Evolutionary conservation across 1,140 invertebrate species (phyloP), one percentile per base, ranked within the genome.

Genomic region (Archivesica marissinica): DNA sequence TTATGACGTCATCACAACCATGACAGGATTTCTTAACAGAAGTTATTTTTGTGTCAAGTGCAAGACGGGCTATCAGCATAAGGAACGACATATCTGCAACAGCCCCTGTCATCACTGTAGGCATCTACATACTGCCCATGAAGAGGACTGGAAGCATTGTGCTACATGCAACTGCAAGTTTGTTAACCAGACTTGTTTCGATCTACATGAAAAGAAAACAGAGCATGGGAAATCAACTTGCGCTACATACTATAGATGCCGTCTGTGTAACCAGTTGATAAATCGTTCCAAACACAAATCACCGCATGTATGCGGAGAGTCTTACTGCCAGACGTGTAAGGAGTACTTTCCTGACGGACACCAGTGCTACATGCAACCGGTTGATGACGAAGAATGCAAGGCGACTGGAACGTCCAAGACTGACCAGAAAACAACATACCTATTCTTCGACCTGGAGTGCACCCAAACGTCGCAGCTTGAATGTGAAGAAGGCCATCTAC

Each of bases 371-470:
- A 87, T 87, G 64, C 80, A 83, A 75, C 59, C 74, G 39, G 66
- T 68, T 30, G 44, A 81, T 7, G 75, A 41, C 13, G 50, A 47
- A n/a, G 30, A 68, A 11, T 11, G 4, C 23, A 61, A 74, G 33
- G 56, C 35, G 33, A 23, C 44, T 20, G 39, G 38, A 39, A 3
- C 7, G 39, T 35, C 0, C 23, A 59, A 52, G 64, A 70, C 23
- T 52, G 23, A 54, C 44, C 74, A 38, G 50, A 80, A 68, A 33
- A 41, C 61, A 80, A 80, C 38, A 61, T 83, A 83, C 68, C 64
- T 87, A 35, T 83, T 78, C 54, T 87, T 83, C 33, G 80, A 87
- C 41, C 84, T 83, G 64, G 86, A 83, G 68, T 87, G 80, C 47
- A 87, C 85, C 25, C 85, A 81, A 66, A 70, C 81, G 28, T 25